Percentiles rank a stretch among this genome's conserved stretches.
Conservation (phyloP, 37 sponge, comb jelly and placozoan species). For the Beroe ovata region DNA sequence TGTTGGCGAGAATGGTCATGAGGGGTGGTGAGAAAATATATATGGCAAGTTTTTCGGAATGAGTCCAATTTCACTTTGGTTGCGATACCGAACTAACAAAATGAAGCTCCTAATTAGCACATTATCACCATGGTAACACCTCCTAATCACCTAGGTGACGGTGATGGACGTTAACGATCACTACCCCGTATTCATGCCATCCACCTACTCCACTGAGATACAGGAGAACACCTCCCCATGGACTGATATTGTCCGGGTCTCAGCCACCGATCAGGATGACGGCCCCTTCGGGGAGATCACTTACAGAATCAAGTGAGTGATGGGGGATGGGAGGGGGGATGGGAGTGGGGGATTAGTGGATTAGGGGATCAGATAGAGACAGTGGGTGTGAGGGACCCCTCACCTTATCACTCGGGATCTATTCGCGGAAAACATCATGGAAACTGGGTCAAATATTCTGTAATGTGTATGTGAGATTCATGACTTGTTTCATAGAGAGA, state of each 20-base stretch:
- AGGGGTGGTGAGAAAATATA: no score
- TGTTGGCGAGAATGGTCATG: no score
- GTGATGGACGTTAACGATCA: slow-evolving; percentile 54
- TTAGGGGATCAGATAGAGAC: background rate
- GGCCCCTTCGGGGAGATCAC: slow-evolving; percentile 45
- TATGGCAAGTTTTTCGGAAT: no score
- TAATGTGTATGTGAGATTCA: no score
- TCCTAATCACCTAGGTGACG: slow-evolving; percentile 32
- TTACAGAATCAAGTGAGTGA: slow-evolving; percentile 34
- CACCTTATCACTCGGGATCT: no score
- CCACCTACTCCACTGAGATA: slow-evolving; percentile 1
- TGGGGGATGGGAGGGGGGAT: background rate
- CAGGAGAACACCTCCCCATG: slow-evolving; percentile 33
- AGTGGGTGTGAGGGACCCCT: background rate
- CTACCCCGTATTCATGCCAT: slow-evolving; percentile 4
- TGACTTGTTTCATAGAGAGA: no score
- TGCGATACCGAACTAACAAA: no score
- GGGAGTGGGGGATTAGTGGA: background rate
- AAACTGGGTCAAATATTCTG: no score
- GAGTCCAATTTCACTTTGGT: no score
- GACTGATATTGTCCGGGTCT: slow-evolving; percentile 23
- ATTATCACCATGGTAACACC: no score
- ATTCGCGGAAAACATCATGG: no score
- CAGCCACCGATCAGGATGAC: slow-evolving; percentile 46
- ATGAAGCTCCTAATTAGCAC: no score